A percentile compares a stretch with the other conserved stretches of the same genome.
phyloP scores from a whole-genome alignment of 2,113 vertebrate species.

The Campylomormyrus numenius region DNA sequence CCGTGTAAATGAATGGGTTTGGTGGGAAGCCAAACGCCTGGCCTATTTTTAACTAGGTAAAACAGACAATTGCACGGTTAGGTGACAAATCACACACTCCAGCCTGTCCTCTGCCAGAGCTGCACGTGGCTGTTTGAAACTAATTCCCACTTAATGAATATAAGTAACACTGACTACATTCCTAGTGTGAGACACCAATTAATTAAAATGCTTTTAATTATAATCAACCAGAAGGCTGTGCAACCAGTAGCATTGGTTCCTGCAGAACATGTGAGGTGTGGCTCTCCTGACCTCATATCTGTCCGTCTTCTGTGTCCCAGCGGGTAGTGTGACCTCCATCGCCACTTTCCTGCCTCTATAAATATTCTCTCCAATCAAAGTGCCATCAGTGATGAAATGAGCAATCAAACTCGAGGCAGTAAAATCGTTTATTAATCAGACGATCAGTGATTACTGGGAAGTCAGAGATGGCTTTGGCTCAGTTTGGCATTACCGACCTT shows the following conservation, averaged over 20 bases:
- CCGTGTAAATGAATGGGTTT: neutral
- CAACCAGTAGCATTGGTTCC: neutral
- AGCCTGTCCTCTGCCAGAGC: neutral
- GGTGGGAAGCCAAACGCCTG: neutral
- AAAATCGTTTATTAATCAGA: neutral
- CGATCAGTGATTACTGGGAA: neutral
- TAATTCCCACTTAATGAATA: neutral
- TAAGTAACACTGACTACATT: neutral
- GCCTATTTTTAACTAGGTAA: neutral
- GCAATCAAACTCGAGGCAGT: neutral
- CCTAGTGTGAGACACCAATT: neutral
- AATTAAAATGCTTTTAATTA: neutral
- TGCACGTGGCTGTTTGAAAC: neutral
- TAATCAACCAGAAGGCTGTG: neutral
- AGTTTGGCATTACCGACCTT: neutral
- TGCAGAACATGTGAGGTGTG: neutral
- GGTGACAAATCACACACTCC: neutral
- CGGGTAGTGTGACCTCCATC: neutral
- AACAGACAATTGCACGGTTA: neutral
- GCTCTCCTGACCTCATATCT: neutral
- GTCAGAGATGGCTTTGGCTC: neutral
- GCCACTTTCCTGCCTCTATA: neutral
- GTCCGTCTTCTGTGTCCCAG: neutral
- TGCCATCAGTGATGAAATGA: neutral
- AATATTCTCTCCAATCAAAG: neutral